Base-by-base conservation (phyloP, 2,113 vertebrate genomes). In the Pseudonaja textilis region DNA sequence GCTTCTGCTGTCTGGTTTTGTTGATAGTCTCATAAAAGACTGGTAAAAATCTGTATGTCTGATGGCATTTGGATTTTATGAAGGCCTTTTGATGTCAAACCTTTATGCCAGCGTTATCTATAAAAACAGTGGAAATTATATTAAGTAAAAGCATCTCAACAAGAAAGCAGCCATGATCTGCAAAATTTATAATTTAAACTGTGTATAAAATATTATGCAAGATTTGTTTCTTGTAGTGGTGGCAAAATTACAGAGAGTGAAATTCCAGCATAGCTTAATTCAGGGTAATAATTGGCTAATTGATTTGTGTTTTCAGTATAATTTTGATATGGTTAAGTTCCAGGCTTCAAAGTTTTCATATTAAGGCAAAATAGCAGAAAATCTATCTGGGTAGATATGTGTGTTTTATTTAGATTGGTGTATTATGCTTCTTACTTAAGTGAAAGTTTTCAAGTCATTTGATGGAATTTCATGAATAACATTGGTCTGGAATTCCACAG, bases 271-370 rank as follows among this genome's bases (percentile, higher is more conserved):
- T 34, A 39, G 34, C 54, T 57, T 81, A 42, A 42, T 69, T 89
- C 59, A 85, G 14, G 39, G 56, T 85, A 89, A 56, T 92, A 92
- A 57, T 23, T 88, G n/a, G 64, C 61, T 89, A 89, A 89, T 52
- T 74, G 89, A 92, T 89, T 92, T 89, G 89, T 85, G 88, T 45
- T 85, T 89, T 92, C 88, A 86, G 55, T 34, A 85, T 59, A 45
- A 34, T 85, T 86, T 93, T 89, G 85, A 93, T 85, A 74, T 89
- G 29, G 69, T 85, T 89, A 89, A 42, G 87, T 92, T 88, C 54
- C 54, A 25, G 29, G 64, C n/a, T 89, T 42, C 26, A 89, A 50
- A 25, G 29, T 42, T 59, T 92, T 12, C 39, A 92, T 59, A 89
- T 92, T 47, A 89, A 81, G 26, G 34, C 42, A 45, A 89, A 89